Evolutionary conservation across 2,113 vertebrate genomes (phyloP), one percentile per base, ranked within the genome.

Genomic region (Odontophorus gujanensis): DNA sequence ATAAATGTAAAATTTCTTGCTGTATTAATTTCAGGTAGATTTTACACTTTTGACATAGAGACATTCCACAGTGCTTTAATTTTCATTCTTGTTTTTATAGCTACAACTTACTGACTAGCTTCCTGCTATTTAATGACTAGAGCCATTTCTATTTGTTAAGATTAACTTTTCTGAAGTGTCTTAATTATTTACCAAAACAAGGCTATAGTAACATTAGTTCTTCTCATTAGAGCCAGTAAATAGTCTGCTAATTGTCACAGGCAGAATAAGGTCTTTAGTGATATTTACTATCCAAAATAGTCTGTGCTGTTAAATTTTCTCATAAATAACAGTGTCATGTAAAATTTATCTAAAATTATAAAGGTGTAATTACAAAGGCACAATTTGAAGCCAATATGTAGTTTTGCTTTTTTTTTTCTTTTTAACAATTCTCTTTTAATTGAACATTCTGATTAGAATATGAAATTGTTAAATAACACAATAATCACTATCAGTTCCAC

Each of bases 181-280:
- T 77, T 65, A 85, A 81, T 90, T 82, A 82, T 73, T 87, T 20
- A 77, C 58, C 71, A 83, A 47, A 95, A 77, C 24, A 69, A 92
- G 50, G 45, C 26, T 74, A 34, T 69, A 66, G 22, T 68, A 26
- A 19, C 7, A 12, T 38, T 88, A n/a, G 66, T 73, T 79, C 36
- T 82, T 74, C 45, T 73, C 32, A 63, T 26, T 91, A 50, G 22
- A 65, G 45, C 65, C 65, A 36, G 47, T 76, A 62, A 94, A 81
- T 55, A 76, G 91, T 85, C 47, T 89, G 36, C 40, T 87, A 87
- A 85, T 80, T 80, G 87, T 51, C 72, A 73, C 32, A 76, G 71
- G 17, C 3, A 4, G 71, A 72, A 76, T 36, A 76, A 93, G 34
- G 22, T 90, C 75, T 71, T 86, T 81, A 81, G 47, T 67, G 1